These are phyloP conservation scores for Larimichthys polyactis DNA, from an alignment of 2,113 vertebrate species.

Conservation along the genomic window DNA sequence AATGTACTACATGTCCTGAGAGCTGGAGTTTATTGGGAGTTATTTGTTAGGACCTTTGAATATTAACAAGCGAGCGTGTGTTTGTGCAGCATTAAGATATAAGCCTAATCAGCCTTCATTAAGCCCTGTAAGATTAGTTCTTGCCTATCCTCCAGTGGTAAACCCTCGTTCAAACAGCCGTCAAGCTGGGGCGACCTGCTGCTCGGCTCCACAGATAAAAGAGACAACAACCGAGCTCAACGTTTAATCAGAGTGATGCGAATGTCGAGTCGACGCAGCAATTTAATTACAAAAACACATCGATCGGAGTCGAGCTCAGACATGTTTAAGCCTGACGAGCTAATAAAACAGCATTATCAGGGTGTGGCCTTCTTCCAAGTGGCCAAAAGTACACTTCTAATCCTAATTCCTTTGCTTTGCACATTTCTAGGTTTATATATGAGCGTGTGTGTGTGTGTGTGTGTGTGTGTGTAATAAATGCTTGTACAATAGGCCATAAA, in stretches of 20 bases:
- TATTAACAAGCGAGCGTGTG: conserved; percentile 29
- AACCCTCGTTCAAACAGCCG: conserved; percentile 57
- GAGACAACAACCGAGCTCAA: background rate
- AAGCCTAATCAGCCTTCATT: conserved; percentile 44
- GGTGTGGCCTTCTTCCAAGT: conserved; percentile 24
- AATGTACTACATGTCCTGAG: background rate
- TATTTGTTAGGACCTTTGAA: background rate
- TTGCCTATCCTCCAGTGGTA: conserved; percentile 40
- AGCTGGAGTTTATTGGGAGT: background rate
- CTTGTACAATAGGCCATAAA: conserved; percentile 57
- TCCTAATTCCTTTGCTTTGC: conserved; percentile 35
- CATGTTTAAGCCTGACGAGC: conserved; percentile 21
- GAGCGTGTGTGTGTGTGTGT: conserved; percentile 17
- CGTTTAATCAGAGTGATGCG: background rate
- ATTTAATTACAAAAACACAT: background rate
- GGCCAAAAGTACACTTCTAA: conserved; percentile 70
- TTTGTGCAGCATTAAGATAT: conserved; percentile 50
- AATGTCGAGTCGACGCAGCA: conserved; percentile 3
- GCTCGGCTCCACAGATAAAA: conserved; percentile 13
- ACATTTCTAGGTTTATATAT: background rate
- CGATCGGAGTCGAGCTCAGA: conserved; percentile 16
- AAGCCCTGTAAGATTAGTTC: conserved; percentile 33
- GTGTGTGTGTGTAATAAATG: conserved; percentile 24
- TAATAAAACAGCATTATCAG: conserved; percentile 68
- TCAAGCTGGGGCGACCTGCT: conserved; percentile 49